Base-by-base conservation (phyloP, 2,113 vertebrate genomes). In the Ivindomyrus marchei region DNA sequence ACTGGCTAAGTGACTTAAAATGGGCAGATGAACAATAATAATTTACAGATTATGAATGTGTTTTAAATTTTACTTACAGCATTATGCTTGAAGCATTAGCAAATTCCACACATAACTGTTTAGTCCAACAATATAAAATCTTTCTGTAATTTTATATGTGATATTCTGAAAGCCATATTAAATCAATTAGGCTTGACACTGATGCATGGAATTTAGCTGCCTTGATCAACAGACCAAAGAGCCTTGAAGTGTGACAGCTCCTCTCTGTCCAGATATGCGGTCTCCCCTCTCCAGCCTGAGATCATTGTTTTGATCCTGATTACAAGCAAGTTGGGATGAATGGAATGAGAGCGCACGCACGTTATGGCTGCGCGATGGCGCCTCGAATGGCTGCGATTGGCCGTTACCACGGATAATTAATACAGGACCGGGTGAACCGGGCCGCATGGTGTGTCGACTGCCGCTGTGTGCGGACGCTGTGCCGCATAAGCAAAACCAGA, bases 111-210 rank as follows among this genome's bases (percentile, higher is more conserved):
- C 62, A 70, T 70, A 70, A 70, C n/a, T 70, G 62, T 70, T 70
- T 24, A 31, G 62, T 70, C 62, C 62, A 70, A 70, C 62, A 70
- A 70, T 27, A n/a, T 66, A 31, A 70, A 27, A 70, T 27, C 62
- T 31, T 11, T 13, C 62, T 70, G 62, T 70, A 70, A 70, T 70
- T 70, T 70, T 31, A 31, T 70, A 31, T 80, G 36, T 42, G n/a
- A 42, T 80, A 80, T 42, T 80, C 74, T 80, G 74, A 19, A 15
- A 13, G 50, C 77, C 31, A 47, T 36, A 89, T 89, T 80, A 50
- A 89, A 89, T 80, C 66, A 83, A 89, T 89, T 80, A 89, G 77
- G 77, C 88, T 50, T 49, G 47, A 80, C 31, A 42, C 74, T 39
- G 36, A 31, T 42, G 31, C 56, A 42, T 9, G 21, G 56, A 88